Percentiles rank a stretch among this genome's conserved stretches.
phyloP scores from a whole-genome alignment of 1,140 invertebrate genomes.

The Diorhabda elongata region DNA sequence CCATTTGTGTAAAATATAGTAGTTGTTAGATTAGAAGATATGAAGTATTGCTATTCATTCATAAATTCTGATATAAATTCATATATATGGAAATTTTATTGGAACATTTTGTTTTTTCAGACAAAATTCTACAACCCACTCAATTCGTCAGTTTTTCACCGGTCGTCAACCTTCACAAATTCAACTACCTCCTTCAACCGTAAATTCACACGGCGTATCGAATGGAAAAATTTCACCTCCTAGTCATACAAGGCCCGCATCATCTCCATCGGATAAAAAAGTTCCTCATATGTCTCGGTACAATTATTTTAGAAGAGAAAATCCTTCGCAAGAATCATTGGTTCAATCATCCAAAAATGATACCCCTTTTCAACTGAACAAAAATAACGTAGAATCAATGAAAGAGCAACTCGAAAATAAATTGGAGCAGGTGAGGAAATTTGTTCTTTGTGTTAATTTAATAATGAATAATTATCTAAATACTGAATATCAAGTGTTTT shows the following conservation, averaged over 20 bases:
- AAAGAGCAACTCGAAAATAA: slow-evolving; percentile 15
- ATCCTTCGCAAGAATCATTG: neutral
- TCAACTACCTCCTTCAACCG: slow-evolving; percentile 3
- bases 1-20: no score
- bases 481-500: no score
- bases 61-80: no score
- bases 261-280: neutral
- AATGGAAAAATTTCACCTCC: slow-evolving; percentile 5
- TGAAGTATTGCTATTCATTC: no score
- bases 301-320: slow-evolving; percentile 18
- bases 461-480: no score
- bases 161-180: slow-evolving; percentile 19
- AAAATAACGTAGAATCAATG: slow-evolving; percentile 28
- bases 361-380: slow-evolving; percentile 34
- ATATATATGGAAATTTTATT: no score
- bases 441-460: no score
- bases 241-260: neutral
- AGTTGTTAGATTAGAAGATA: no score
- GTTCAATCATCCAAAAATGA: neutral
- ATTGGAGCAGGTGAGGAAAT: slow-evolving; percentile 1
- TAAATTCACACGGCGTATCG: slow-evolving; percentile 4
- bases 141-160: slow-evolving; percentile 30
- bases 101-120: slow-evolving; percentile 6
- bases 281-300: slow-evolving; percentile 25
- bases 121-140: slow-evolving; percentile 13